Evolutionary conservation across 2,888 invertebrate genomes (phyloP), one percentile per base, ranked within the genome.

Genomic region (Pharmacophagus antenor): DNA sequence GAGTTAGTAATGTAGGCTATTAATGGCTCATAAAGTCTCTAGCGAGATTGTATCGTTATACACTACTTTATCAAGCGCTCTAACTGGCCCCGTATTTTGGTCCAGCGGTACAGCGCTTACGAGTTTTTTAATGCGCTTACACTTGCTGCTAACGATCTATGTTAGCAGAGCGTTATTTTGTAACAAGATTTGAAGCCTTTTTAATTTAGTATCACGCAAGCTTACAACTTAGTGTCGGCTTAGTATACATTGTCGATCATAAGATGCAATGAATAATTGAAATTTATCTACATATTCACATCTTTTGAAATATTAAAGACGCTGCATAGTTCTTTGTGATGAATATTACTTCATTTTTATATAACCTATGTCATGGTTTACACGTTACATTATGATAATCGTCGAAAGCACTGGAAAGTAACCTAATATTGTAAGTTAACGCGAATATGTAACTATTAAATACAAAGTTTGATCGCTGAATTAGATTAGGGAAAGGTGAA

Each of bases 1-100:
- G 64, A 63, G 62, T 65, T 67, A 68, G 67, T 70, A 67, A 67
- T 67, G 65, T 63, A 58, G 61, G 62, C 65, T 64, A 65, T 67
- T 69, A 69, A 69, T 68, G 65, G 66, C 65, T 70, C 69, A 69
- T 70, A 65, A 69, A 68, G 65, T 67, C 63, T 63, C 65, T 63
- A 69, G 63, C 61, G 63, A 63, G 67, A 69, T 65, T 62, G 63
- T 66, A 67, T 65, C 62, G 65, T 56, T 46, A 62, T 65, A 52
- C 41, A 27, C 50, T 46, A 56, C 23, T 56, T 56, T 47, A 56
- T 56, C 47, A 61, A 50, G 49, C 42, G 44, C 51, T 49, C 49
- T 50, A 47, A 60, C 55, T 50, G 44, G 23, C 37, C 22, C 18
- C 22, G 52, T 47, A 60, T 50, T 55, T 55, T 50, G 55, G 59